Percentiles rank a stretch among this genome's conserved stretches.
Conservation (phyloP, 2,113 vertebrate species). For the Struthidea cinerea region DNA sequence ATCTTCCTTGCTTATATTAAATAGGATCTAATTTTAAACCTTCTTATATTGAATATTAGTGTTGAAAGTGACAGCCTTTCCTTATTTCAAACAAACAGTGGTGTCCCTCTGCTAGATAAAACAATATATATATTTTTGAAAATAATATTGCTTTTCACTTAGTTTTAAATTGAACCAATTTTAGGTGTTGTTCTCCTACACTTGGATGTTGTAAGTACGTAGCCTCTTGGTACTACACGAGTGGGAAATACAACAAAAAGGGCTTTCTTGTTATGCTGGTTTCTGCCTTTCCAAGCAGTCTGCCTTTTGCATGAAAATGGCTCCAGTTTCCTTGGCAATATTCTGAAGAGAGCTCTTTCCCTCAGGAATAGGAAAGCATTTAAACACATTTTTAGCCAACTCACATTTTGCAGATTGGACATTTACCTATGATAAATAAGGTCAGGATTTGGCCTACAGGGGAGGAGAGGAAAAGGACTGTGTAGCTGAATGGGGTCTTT, state of each 20-base stretch:
- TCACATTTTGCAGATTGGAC: neutral
- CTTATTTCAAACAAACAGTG: neutral
- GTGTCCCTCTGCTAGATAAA: neutral
- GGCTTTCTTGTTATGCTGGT: neutral
- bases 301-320: constrained; percentile 6
- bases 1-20: neutral
- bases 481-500: neutral
- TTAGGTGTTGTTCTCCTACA: neutral
- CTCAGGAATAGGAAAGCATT: neutral
- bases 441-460: neutral
- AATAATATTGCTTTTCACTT: neutral
- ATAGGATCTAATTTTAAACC: neutral
- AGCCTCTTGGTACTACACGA: neutral
- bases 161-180: neutral
- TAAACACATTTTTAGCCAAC: neutral
- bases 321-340: neutral
- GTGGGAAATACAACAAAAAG: neutral
- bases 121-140: neutral
- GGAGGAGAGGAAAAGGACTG: neutral
- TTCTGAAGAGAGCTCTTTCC: neutral
- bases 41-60: neutral
- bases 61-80: neutral
- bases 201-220: neutral
- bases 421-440: neutral
- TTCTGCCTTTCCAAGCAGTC: neutral